Conservation (phyloP, 2,888 invertebrate species). For the Cataglyphis cursor region DNA sequence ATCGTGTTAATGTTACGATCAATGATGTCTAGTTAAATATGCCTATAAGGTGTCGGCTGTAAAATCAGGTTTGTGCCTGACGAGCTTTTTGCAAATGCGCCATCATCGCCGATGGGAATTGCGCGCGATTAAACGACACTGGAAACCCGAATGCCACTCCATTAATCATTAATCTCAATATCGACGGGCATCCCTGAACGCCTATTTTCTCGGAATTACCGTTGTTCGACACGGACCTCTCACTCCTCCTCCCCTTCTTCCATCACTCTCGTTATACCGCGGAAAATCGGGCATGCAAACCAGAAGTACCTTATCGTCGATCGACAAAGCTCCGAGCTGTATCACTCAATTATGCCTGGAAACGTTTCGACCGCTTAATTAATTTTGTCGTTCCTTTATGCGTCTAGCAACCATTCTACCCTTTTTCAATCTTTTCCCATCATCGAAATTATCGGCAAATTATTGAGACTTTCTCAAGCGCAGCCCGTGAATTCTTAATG, state of each 20-base stretch:
- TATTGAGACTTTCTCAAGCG: slow-evolving; percentile 3
- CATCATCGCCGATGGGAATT: slow-evolving; percentile 27
- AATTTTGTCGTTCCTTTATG: slow-evolving; percentile 46
- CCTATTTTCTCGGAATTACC: slow-evolving; percentile 52
- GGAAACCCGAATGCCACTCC: slow-evolving; percentile 34
- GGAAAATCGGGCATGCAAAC: slow-evolving; percentile 47
- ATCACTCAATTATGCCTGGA: slow-evolving; percentile 45
- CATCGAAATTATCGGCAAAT: neutral
- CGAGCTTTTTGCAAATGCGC: slow-evolving; percentile 32
- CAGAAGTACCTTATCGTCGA: slow-evolving; percentile 53
- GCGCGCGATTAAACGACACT: slow-evolving; percentile 51
- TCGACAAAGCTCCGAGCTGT: slow-evolving; percentile 34
- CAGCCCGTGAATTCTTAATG: slow-evolving; percentile 14
- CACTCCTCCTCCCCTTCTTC: neutral
- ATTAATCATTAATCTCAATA: slow-evolving; percentile 57
- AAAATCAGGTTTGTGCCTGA: slow-evolving; percentile 39
- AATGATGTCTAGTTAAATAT: slow-evolving; percentile 40
- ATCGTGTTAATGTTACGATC: slow-evolving; percentile 34
- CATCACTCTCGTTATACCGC: neutral
- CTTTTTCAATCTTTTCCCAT: neutral
- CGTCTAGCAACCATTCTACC: neutral
- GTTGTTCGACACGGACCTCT: neutral
- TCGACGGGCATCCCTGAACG: slow-evolving; percentile 39
- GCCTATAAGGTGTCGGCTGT: slow-evolving; percentile 11
- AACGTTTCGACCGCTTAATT: slow-evolving; percentile 69